phyloP scores from a whole-genome alignment of 2,888 invertebrate genomes.

The Lepidochrysops patricia region DNA sequence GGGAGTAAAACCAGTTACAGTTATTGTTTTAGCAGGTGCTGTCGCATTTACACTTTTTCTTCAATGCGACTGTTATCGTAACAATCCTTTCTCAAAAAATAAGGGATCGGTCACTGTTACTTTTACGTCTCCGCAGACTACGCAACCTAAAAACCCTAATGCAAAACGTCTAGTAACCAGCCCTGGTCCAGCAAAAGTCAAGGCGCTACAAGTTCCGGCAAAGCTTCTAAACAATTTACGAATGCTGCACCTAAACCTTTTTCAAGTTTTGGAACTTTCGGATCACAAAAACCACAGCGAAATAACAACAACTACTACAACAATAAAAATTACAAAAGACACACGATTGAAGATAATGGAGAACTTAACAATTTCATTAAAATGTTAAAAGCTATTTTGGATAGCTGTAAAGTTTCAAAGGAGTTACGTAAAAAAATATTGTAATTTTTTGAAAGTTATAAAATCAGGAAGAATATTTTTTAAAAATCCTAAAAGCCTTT shows the following conservation, averaged over 20 bases:
- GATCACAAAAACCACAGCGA: conserved; percentile 13
- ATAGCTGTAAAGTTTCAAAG: background rate
- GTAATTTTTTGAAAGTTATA: background rate
- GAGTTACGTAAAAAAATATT: background rate
- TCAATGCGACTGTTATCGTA: background rate
- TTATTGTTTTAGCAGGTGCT: too few species aligned
- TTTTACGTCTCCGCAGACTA: background rate
- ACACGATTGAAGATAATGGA: background rate
- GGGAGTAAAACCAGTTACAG: too few species aligned
- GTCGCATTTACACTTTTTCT: too few species aligned
- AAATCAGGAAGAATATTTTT: background rate
- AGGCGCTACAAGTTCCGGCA: too few species aligned
- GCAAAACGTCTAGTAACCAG: too few species aligned
- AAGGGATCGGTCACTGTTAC: background rate
- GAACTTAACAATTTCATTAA: background rate
- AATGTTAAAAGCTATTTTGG: background rate
- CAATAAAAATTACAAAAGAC: background rate
- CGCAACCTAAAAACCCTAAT: too few species aligned
- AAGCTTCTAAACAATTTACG: too few species aligned
- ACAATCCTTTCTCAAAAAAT: background rate
- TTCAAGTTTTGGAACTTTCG: conserved; percentile 8
- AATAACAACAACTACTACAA: conserved; percentile 13
- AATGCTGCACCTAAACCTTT: too few species aligned
- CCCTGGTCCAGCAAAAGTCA: too few species aligned
- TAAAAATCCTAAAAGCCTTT: background rate